These are phyloP conservation scores for Ceratina japonica DNA, from an alignment of 1,140 invertebrate genomes.

Conservation along the genomic window DNA sequence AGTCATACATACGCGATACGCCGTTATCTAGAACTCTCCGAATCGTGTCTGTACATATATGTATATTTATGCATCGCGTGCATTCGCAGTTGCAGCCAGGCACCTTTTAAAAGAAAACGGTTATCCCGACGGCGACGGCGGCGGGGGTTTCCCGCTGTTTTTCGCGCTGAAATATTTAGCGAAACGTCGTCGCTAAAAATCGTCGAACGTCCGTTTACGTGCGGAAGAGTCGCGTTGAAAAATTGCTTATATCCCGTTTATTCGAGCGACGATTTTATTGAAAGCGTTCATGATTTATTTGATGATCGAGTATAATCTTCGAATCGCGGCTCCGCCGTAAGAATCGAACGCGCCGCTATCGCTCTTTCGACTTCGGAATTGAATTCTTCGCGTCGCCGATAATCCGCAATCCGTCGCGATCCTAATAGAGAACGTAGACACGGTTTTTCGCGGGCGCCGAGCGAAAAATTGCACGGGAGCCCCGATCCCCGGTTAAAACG, in stretches of 20 bases:
- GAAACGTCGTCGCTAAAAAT: constrained; percentile 37
- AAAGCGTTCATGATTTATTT: no score
- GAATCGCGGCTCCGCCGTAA: no score
- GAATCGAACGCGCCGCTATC: no score
- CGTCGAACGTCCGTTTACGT: background rate
- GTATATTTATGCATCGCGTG: constrained; percentile 34
- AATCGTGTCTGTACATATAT: background rate
- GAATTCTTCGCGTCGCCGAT: background rate
- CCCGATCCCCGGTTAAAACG: constrained; percentile 3
- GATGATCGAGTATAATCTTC: no score
- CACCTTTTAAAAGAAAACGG: constrained; percentile 32
- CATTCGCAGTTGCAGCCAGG: constrained; percentile 13
- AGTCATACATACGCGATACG: background rate
- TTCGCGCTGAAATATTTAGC: constrained; percentile 55
- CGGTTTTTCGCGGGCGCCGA: background rate
- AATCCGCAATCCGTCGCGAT: no score
- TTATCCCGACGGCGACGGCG: constrained; percentile 36
- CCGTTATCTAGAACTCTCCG: background rate
- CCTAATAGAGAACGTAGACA: no score
- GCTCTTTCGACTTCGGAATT: no score
- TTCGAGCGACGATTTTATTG: no score
- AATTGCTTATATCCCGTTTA: no score
- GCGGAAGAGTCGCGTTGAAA: no score
- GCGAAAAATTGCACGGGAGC: constrained; percentile 4
- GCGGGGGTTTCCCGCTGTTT: constrained; percentile 23